Evolutionary conservation across 1,140 invertebrate species (phyloP).

Genomic region (Stenopsyche tienmushanensis): DNA sequence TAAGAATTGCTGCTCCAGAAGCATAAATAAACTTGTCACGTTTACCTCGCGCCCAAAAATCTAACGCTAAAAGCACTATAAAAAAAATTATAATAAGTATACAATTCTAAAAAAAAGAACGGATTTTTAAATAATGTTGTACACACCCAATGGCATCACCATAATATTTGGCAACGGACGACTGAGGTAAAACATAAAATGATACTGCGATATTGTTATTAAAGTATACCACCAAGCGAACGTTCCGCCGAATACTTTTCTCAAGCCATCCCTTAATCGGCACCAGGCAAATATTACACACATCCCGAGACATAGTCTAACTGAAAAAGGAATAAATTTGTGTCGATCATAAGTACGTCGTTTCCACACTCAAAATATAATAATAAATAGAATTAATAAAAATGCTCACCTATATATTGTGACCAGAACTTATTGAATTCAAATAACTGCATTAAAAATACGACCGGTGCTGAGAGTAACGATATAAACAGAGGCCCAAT

Average conservation of each 20-base stretch:
- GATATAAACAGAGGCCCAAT: constrained; percentile 88
- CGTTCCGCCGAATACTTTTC: constrained; percentile 74
- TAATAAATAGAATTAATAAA: constrained; percentile 23
- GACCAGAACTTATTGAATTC: constrained; percentile 83
- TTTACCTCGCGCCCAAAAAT: constrained; percentile 80
- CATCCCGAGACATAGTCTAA: constrained; percentile 76
- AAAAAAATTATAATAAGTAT: constrained; percentile 52
- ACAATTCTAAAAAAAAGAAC: constrained; percentile 5
- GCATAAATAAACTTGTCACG: constrained; percentile 77
- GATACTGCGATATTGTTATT: constrained; percentile 91
- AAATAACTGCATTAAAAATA: constrained; percentile 66
- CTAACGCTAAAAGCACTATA: constrained; percentile 85
- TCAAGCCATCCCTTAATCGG: constrained; percentile 68
- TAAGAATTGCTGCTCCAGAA: constrained; percentile 83
- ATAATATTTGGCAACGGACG: constrained; percentile 95
- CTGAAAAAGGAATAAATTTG: constrained; percentile 61
- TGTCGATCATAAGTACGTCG: constrained; percentile 17
- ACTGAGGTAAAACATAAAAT: constrained; percentile 96
- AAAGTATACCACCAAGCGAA: constrained; percentile 81
- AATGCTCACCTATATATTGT: constrained; percentile 80
- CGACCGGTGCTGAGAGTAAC: constrained; percentile 73
- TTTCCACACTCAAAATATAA: constrained; percentile 1
- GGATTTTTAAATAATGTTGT: background rate
- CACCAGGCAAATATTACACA: constrained; percentile 75
- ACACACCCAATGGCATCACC: constrained; percentile 83